These are phyloP conservation scores for Plebejus anna DNA, from an alignment of 2,888 invertebrate species.

Conservation along the genomic window DNA sequence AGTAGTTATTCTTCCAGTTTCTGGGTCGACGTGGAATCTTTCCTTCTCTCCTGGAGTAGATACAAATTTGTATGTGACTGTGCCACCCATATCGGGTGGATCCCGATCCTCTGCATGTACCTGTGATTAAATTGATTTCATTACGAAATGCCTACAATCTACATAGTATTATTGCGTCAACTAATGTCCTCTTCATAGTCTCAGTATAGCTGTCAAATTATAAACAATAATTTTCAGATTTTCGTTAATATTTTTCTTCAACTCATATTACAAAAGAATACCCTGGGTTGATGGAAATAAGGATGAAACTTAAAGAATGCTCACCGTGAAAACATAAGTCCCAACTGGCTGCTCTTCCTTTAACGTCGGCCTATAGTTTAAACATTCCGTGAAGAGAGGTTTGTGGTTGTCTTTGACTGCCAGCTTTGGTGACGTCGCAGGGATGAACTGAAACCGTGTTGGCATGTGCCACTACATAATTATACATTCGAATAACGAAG, in stretches of 20 bases:
- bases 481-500: constrained; percentile 37
- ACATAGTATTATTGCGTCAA: neutral
- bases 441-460: constrained; percentile 63
- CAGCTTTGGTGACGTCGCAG: constrained; percentile 60
- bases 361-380: constrained; percentile 88
- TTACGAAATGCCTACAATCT: neutral
- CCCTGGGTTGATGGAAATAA: neutral
- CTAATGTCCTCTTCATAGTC: neutral
- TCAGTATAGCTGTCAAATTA: neutral
- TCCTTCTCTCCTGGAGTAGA: constrained; percentile 86
- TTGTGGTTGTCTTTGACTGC: constrained; percentile 88
- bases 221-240: no score
- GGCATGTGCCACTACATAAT: constrained; percentile 53
- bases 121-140: constrained; percentile 50
- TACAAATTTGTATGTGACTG: constrained; percentile 91
- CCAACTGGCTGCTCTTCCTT: constrained; percentile 88
- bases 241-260: neutral
- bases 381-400: constrained; percentile 92
- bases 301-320: constrained; percentile 38
- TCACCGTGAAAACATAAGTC: constrained; percentile 87
- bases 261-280: neutral
- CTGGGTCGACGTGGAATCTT: constrained; percentile 88
- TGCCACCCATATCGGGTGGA: constrained; percentile 86
- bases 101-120: constrained; percentile 87
- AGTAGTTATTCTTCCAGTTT: constrained; percentile 88